phyloP scores from a whole-genome alignment of 92 coral and sea anemone species.

The Nematostella vectensis region DNA sequence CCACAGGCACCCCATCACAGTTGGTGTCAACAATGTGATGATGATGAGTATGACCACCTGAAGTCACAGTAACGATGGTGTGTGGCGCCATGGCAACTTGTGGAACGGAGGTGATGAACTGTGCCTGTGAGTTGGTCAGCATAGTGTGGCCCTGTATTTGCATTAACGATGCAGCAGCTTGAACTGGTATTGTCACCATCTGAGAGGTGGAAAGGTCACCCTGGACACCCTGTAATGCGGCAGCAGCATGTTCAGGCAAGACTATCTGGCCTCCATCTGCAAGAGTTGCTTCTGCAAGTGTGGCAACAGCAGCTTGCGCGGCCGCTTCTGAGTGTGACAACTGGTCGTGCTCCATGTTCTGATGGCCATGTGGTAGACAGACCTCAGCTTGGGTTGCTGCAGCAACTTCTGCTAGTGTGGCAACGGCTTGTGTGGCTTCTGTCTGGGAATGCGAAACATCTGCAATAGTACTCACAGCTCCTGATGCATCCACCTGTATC shows the following conservation, averaged over 20 bases:
- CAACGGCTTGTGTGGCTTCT: constrained; percentile 99
- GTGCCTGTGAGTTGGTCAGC: constrained; percentile 60
- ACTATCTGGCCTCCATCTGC: constrained; percentile 99
- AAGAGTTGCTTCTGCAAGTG: constrained; percentile 95
- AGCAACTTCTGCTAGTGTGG: constrained; percentile 95
- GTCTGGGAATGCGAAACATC: constrained; percentile 91
- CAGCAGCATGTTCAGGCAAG: constrained; percentile 97
- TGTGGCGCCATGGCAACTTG: constrained; percentile 99
- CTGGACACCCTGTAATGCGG: constrained; percentile 77
- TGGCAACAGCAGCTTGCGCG: constrained; percentile 99
- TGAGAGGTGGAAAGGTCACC: constrained; percentile 68
- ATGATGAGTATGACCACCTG: constrained; percentile 57
- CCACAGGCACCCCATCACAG: constrained; percentile 89
- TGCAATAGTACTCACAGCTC: constrained; percentile 92
- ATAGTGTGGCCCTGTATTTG: constrained; percentile 83
- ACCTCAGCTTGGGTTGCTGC: constrained; percentile 90
- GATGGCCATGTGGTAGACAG: constrained; percentile 63
- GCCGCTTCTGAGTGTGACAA: constrained; percentile 91
- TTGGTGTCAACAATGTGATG: constrained; percentile 72
- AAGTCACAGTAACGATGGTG: constrained; percentile 75
- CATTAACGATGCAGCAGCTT: constrained; percentile 95
- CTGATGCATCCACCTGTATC: constrained; percentile 98
- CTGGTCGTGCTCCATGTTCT: constrained; percentile 74
- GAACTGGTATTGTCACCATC: constrained; percentile 95
- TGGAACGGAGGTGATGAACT: constrained; percentile 82